Conservation (phyloP, 2,113 vertebrate species). For the Solea senegalensis region DNA sequence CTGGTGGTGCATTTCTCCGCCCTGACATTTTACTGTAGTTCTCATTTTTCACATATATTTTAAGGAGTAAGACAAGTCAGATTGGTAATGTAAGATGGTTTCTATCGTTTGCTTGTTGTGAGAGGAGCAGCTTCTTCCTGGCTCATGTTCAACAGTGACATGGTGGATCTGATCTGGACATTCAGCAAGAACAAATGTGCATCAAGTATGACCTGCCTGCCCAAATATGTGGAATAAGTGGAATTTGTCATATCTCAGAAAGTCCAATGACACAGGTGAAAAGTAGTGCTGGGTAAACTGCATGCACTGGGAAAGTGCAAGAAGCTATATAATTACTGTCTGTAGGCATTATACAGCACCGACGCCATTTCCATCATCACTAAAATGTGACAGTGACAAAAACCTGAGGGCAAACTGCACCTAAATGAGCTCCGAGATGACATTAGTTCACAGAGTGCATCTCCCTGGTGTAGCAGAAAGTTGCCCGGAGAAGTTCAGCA, state of each 20-base stretch:
- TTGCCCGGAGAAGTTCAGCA: conserved; percentile 32
- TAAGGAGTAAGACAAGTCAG: conserved; percentile 24
- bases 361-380: conserved; percentile 24
- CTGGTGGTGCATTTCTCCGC: conserved; percentile 46
- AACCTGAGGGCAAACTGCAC: conserved; percentile 18
- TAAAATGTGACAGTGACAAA: conserved; percentile 36
- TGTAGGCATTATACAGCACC: conserved; percentile 25
- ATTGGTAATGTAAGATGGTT: conserved; percentile 22
- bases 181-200: not conserved
- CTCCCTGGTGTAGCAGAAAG: conserved; percentile 27
- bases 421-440: conserved; percentile 33
- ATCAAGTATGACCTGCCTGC: conserved; percentile 7
- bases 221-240: not conserved
- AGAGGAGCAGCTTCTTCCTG: conserved; percentile 1
- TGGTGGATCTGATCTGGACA: not conserved
- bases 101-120: conserved; percentile 14
- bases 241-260: not conserved
- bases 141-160: not conserved
- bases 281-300: conserved; percentile 1
- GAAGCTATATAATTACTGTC: conserved; percentile 17
- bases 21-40: conserved; percentile 56
- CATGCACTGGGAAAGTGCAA: conserved; percentile 17
- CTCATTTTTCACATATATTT: conserved; percentile 45
- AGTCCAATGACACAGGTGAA: not conserved
- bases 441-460: conserved; percentile 17